Percentiles rank a stretch among this genome's conserved stretches.
Conservation (phyloP, 2,797 vertebrate species). For the Sebastes steindachneri region DNA sequence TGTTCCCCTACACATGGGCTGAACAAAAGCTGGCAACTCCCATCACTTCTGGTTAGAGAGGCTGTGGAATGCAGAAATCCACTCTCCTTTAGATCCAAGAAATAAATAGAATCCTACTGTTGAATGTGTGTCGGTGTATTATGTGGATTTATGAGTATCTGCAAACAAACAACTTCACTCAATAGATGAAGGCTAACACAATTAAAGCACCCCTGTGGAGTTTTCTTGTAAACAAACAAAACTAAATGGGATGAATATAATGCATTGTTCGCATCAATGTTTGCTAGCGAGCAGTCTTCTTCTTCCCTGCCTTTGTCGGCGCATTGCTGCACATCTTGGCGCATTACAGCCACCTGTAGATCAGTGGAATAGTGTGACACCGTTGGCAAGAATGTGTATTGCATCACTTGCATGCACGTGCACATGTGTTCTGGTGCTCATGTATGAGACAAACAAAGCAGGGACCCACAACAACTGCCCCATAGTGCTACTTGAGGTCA, state of each 20-base stretch:
- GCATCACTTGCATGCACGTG: background rate
- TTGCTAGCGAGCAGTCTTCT: background rate
- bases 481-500: background rate
- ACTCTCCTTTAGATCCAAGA: background rate
- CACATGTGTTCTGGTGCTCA: background rate
- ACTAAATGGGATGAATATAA: background rate
- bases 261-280: background rate
- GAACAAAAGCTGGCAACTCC: slow-evolving; percentile 70
- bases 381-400: background rate
- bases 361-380: background rate
- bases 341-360: background rate
- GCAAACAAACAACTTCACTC: background rate
- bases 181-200: background rate
- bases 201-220: background rate
- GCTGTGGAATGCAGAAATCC: slow-evolving; percentile 44
- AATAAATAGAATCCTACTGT: background rate
- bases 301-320: background rate
- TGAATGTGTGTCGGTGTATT: background rate
- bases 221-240: background rate
- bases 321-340: background rate
- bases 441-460: too few relatives aligned
- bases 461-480: background rate
- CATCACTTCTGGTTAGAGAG: slow-evolving; percentile 72
- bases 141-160: background rate
- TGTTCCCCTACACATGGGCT: slow-evolving; percentile 66